Evolutionary conservation across 1,140 invertebrate genomes (phyloP), one percentile per base, ranked within the genome.

Genomic region (Vollenhovia emeryi): DNA sequence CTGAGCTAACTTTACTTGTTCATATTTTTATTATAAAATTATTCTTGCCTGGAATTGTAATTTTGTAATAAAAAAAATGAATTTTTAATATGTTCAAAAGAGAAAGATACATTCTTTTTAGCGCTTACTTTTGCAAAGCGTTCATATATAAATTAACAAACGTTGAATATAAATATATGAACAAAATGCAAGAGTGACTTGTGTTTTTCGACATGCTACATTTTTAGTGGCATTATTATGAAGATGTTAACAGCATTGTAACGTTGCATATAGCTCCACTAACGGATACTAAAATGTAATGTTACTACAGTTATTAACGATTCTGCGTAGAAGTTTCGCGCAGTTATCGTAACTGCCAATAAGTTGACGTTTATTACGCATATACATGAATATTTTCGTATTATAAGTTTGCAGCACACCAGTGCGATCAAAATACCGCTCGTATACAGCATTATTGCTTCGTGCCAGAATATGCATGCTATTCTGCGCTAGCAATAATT

Each of bases 271-370:
- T 24, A 64, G 21, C 8, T 36, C 6, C 6, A 64, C 7, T 43
- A 69, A 45, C 21, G 13, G 21, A 57, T 71, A 57, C 24, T 57
- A 30, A 82, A 71, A 59, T 59, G 43, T 82, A 24, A 59, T 36
- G 43, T 64, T 80, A 43, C 9, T n/a, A 2, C 4, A 21, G 8
- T 43, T 43, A 43, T 71, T 71, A 71, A 59, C n/a, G 18, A 40
- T 3, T 18, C 15, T 27, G 36, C 11, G 36, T 73, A 45, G 57
- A 71, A 82, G 66, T 57, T 73, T 73, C 11, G 18, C 18, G 18
- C 33, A 43, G 7, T 11, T 80, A 69, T n/a, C n/a, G 48, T 55
- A 69, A 21, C 15, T 21, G n/a, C 18, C n/a, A 33, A 80, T 69
- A 57, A 68, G 27, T 45, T 6, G 27, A 55, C 11, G 21, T 66